phyloP scores from a whole-genome alignment of 2,888 invertebrate genomes.

The Ormyrus nitidulus region DNA sequence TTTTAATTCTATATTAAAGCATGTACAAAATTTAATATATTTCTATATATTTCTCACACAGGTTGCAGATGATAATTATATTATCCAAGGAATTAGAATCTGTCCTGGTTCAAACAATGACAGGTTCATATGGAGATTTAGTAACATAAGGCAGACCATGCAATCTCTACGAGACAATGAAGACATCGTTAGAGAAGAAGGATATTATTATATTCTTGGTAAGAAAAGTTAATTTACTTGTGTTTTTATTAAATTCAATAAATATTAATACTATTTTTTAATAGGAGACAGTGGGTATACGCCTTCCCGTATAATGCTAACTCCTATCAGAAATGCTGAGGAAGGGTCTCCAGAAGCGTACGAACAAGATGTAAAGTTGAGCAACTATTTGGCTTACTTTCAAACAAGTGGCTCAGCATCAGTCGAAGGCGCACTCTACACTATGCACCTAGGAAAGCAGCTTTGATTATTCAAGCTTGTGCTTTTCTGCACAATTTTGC shows the following conservation, averaged over 20 bases:
- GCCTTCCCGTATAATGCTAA: no score
- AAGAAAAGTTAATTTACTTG: conserved; percentile 3
- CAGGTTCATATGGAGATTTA: conserved; percentile 3
- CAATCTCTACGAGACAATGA: neutral
- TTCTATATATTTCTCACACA: neutral
- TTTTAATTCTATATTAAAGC: no score
- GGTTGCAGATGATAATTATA: conserved; percentile 10
- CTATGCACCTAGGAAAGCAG: neutral
- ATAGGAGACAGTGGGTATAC: no score
- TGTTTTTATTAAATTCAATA: no score
- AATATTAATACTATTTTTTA: no score
- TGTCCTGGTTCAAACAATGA: conserved; percentile 15
- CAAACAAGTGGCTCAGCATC: neutral
- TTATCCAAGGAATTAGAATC: conserved; percentile 13
- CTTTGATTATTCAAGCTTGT: conserved; percentile 2
- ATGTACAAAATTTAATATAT: no score
- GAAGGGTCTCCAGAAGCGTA: no score
- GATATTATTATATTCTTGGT: conserved; percentile 13
- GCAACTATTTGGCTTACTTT: neutral
- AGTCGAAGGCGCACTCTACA: neutral
- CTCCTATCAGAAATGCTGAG: no score
- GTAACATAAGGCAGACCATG: neutral
- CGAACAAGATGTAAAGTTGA: no score
- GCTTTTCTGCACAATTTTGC: neutral
- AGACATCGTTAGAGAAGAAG: neutral